A percentile compares a stretch with the other conserved stretches of the same genome.
Conservation (phyloP, 2,113 vertebrate species). For the Nothobranchius kuhntae region DNA sequence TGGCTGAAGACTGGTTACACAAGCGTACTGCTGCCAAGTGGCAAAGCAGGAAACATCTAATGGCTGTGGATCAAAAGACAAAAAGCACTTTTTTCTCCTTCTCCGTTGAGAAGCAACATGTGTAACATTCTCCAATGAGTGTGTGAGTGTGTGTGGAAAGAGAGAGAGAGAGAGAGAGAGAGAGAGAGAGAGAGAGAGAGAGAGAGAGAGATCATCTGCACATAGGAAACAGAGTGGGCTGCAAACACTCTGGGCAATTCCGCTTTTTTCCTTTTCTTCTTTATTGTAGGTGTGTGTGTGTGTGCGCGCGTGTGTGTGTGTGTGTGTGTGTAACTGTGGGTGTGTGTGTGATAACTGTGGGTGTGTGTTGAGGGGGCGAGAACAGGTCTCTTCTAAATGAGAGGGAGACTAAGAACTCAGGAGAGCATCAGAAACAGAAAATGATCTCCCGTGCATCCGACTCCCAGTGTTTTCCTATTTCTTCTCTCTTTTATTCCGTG, state of each 20-base stretch:
- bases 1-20: slow-evolving; percentile 54
- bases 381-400: slow-evolving; percentile 68
- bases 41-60: slow-evolving; percentile 63
- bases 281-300: slow-evolving; percentile 14
- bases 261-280: slow-evolving; percentile 9
- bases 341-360: slow-evolving; percentile 41
- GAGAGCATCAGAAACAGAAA: slow-evolving; percentile 56
- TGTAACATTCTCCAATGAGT: slow-evolving; percentile 18
- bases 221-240: slow-evolving; percentile 68
- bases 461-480: slow-evolving; percentile 37
- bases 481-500: slow-evolving; percentile 10
- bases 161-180: background rate
- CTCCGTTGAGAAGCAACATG: slow-evolving; percentile 34
- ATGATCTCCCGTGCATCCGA: slow-evolving; percentile 50
- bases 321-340: background rate
- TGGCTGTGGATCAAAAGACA: slow-evolving; percentile 68
- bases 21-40: slow-evolving; percentile 67
- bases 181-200: no score
- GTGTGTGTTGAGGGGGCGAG: slow-evolving; percentile 49
- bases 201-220: slow-evolving; percentile 46
- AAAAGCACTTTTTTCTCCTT: slow-evolving; percentile 66
- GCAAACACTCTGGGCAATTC: slow-evolving; percentile 68
- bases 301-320: slow-evolving; percentile 13
- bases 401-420: slow-evolving; percentile 60
- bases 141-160: slow-evolving; percentile 24